Evolutionary conservation across 2,113 vertebrate species (phyloP), one percentile per base, ranked within the genome.

Genomic region (Hyaena hyaena): DNA sequence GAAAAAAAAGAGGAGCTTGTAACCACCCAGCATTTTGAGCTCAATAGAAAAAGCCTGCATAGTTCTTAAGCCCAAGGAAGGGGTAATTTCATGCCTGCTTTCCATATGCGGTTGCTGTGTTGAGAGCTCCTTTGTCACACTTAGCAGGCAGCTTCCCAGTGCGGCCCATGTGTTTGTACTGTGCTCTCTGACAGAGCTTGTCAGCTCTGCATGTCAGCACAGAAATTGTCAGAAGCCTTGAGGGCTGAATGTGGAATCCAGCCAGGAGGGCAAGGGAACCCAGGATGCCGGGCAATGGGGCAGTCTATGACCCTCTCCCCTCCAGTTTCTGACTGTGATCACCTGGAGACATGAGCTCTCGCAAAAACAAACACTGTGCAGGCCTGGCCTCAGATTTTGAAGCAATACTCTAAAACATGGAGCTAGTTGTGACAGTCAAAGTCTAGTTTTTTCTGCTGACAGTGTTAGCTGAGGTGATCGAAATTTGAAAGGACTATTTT

Each of bases 401-500:
- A 98, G 48, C 74, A 95, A 73, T 68, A 14, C 65, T 88, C 80
- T 88, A 69, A 91, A 90, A 63, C 69, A 66, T 39, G 10, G 66
- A 92, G 15, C 68, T 61, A 39, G 43, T 16, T 92, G 71, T 85
- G 58, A 90, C 23, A 66, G 63, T 95, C 66, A 80, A 92, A 82
- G 58, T 80, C 31, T 43, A 84, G 55, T 73, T 45, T 33, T 92
- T 84, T 96, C 80, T 73, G 12, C 14, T 88, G 53, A 90, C 23
- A 69, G 33, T 68, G 31, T 89, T 65, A 88, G 11, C 55, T 88
- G 35, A 91, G 88, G 24, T 85, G 66, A 90, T 45, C 87, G 63
- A 73, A 95, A 92, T 97, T 86, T 68, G 39, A 95, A 96, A 93
- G 80, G 5, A 84, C 58, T 15, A 48, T 82, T 97, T 97, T 92